A percentile compares a stretch with the other conserved stretches of the same genome.
phyloP scores from a whole-genome alignment of 2,888 invertebrate species.

The Saturnia pavonia region DNA sequence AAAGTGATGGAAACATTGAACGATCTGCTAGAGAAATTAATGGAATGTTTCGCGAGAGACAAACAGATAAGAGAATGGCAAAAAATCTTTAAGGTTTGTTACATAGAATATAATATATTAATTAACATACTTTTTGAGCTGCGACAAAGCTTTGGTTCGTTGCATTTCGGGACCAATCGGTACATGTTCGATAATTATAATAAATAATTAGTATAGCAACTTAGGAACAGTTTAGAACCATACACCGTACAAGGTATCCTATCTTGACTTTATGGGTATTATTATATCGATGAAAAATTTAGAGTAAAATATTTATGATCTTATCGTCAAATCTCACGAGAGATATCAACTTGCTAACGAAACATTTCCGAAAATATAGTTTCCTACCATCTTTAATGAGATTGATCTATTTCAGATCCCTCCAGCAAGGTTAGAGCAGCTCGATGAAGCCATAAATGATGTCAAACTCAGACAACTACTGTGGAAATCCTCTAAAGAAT shows the following conservation, averaged over 20 bases:
- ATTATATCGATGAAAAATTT: background rate
- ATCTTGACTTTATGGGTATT: background rate
- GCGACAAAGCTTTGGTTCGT: background rate
- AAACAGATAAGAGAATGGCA: slow-evolving; percentile 90
- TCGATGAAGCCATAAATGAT: slow-evolving; percentile 90
- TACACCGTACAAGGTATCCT: background rate
- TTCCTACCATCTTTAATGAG: background rate
- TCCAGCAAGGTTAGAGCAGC: slow-evolving; percentile 89
- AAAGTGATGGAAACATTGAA: slow-evolving; percentile 85
- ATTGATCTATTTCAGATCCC: slow-evolving; percentile 83
- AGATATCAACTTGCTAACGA: background rate
- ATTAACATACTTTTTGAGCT: background rate
- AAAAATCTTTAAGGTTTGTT: slow-evolving; percentile 88
- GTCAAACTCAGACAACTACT: slow-evolving; percentile 90
- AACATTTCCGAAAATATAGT: background rate
- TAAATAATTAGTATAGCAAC: background rate
- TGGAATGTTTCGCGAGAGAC: slow-evolving; percentile 84
- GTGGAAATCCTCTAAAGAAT: slow-evolving; percentile 89
- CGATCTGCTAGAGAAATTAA: slow-evolving; percentile 83
- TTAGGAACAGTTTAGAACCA: background rate
- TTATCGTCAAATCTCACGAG: background rate
- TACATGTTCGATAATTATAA: background rate
- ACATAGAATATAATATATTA: background rate
- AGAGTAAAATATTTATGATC: background rate
- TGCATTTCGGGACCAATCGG: background rate